Evolutionary conservation across 2,797 vertebrate genomes (phyloP).

Genomic region (Spea hammondii): DNA sequence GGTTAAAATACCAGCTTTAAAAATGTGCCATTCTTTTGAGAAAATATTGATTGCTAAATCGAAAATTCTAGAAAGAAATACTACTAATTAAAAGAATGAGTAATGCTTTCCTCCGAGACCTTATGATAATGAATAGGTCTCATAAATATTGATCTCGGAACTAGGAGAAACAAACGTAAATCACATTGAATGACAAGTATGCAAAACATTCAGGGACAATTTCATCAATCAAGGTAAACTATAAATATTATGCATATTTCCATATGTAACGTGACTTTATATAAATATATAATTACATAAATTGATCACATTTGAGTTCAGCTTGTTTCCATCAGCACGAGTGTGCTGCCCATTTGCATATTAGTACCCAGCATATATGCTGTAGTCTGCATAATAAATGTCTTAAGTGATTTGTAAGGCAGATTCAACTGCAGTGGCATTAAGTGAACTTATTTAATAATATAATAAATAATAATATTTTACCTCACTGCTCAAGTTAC

Average conservation of each 20-base stretch:
- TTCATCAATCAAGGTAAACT: constrained; percentile 43
- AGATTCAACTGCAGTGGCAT: too few species aligned
- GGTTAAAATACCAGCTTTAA: constrained; percentile 29
- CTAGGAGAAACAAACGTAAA: constrained; percentile 50
- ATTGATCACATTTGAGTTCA: neutral
- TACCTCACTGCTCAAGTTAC: too few species aligned
- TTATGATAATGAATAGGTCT: constrained; percentile 45
- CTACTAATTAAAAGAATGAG: constrained; percentile 51
- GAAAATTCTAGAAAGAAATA: constrained; percentile 47
- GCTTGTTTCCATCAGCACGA: neutral
- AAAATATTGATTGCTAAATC: constrained; percentile 43
- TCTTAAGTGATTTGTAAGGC: neutral
- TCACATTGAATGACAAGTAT: constrained; percentile 47
- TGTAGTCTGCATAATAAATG: neutral
- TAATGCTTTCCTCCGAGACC: constrained; percentile 40
- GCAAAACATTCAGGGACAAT: constrained; percentile 37
- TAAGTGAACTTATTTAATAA: too few species aligned
- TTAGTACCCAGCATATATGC: neutral
- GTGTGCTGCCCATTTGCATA: neutral
- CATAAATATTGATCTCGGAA: constrained; percentile 52
- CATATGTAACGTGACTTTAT: constrained; percentile 19
- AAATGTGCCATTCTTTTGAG: constrained; percentile 34
- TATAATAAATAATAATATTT: too few species aligned
- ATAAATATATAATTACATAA: neutral
- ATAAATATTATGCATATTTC: constrained; percentile 31